Conservation (phyloP, 2,888 invertebrate genomes). For the Torymus aiolomorphi region DNA sequence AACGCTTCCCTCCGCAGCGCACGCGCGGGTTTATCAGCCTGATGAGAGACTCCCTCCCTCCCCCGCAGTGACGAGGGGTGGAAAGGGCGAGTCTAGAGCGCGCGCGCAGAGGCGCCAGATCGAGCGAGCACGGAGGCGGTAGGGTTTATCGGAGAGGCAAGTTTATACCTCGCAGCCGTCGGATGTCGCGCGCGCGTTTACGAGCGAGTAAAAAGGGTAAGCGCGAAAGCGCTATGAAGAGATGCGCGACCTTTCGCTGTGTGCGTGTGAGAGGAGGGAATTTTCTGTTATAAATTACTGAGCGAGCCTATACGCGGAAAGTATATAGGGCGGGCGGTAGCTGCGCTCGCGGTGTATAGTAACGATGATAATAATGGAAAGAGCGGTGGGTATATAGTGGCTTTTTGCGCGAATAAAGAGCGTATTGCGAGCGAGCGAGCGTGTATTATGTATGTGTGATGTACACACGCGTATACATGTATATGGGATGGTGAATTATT, state of each 20-base stretch:
- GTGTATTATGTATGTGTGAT: no score
- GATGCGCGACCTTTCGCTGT: neutral
- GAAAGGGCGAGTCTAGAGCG: conserved; percentile 29
- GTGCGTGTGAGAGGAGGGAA: neutral
- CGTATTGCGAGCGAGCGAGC: neutral
- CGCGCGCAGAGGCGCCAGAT: conserved; percentile 27
- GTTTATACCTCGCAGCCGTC: conserved; percentile 60
- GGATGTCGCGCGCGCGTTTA: conserved; percentile 56
- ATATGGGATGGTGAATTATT: no score
- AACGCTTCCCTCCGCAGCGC: conserved; percentile 54
- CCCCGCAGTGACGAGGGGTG: conserved; percentile 58
- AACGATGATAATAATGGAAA: conserved; percentile 42
- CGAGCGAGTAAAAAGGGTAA: conserved; percentile 49
- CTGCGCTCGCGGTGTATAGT: neutral
- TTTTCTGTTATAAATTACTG: conserved; percentile 45
- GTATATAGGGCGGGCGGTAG: no score
- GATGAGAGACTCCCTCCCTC: conserved; percentile 67
- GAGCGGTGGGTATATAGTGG: neutral
- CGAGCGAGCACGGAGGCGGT: conserved; percentile 26
- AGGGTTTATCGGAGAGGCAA: conserved; percentile 63
- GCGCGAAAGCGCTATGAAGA: conserved; percentile 26
- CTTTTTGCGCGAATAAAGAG: conserved; percentile 10
- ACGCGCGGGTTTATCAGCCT: conserved; percentile 71
- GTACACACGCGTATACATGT: no score
- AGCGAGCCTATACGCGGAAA: neutral